Evolutionary conservation across 2,113 vertebrate genomes (phyloP).

Genomic region (Fukomys damarensis): DNA sequence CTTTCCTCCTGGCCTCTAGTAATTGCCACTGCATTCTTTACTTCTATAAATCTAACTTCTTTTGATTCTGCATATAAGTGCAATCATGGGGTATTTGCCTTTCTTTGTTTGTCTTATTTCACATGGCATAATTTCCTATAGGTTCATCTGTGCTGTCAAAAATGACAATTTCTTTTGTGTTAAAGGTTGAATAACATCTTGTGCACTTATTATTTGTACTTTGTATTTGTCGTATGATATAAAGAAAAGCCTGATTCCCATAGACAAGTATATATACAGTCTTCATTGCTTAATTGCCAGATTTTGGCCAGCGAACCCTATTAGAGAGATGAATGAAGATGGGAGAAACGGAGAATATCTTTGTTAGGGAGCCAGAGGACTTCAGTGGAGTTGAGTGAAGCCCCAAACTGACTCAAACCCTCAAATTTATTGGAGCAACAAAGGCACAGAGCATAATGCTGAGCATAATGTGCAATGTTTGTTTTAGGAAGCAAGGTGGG

Average conservation of each 20-base stretch:
- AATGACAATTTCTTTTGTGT: neutral
- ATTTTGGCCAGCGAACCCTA: no score
- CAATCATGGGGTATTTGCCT: no score
- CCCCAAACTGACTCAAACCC: neutral
- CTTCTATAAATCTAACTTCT: neutral
- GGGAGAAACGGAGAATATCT: neutral
- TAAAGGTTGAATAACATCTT: neutral
- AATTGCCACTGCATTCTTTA: neutral
- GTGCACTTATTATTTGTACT: neutral
- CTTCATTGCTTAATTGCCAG: neutral
- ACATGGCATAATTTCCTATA: neutral
- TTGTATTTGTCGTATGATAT: neutral
- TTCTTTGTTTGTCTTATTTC: neutral
- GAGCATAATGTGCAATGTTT: no score
- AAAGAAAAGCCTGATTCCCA: neutral
- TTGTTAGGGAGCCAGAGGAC: no score
- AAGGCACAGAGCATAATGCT: no score
- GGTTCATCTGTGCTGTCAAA: neutral
- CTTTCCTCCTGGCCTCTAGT: neutral
- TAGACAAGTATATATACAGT: neutral
- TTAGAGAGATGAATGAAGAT: neutral
- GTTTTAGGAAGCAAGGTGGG: no score
- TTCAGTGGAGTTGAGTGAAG: neutral
- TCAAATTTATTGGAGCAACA: neutral
- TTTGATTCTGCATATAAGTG: neutral